Evolutionary conservation across 2,797 vertebrate genomes (phyloP), one percentile per base, ranked within the genome.

Genomic region (Lutjanus campechanus): DNA sequence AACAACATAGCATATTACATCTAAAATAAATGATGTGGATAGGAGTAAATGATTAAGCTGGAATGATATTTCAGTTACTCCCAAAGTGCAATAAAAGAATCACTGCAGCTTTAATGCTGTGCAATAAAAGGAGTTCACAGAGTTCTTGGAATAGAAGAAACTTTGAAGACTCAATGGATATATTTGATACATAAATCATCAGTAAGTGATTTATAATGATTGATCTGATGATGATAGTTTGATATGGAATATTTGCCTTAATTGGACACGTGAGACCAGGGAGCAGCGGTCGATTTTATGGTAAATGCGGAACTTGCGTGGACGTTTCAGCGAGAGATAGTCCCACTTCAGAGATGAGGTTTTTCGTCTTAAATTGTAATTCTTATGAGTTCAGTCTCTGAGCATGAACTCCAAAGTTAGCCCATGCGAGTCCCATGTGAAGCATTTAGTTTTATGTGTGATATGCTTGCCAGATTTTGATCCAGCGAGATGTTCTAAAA

Each of bases 41-140:
- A 68, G 56, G 11, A 63, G 89, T 88, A 7, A 93, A 90, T 89
- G 49, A 92, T 92, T 88, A 81, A 91, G 17, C 84, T 4, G 0
- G 64, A 54, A 61, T 79, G 9, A 67, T 70, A 29, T 69, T 81
- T n/a, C 16, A 46, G 64, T 76, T 68, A 66, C 80, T 85, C 77
- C 63, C 63, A 85, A 77, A 73, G 25, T 43, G 69, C 72, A 79
- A 71, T 90, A 89, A 92, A 92, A 80, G n/a, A 71, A 85, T 87
- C 77, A 44, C 20, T 49, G 16, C 15, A 74, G 25, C 22, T 87
- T 83, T 78, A 74, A 83, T 55, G 22, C 10, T 29, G n/a, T 5
- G 20, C 72, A 29, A 73, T 81, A 82, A 81, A 65, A 53, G 13
- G 17, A 51, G 89, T 87, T 87, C 87, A 90, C 5, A 1, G 20